Evolutionary conservation across 2,797 vertebrate genomes (phyloP), one percentile per base, ranked within the genome.

Genomic region (Eulemur rubriventer): DNA sequence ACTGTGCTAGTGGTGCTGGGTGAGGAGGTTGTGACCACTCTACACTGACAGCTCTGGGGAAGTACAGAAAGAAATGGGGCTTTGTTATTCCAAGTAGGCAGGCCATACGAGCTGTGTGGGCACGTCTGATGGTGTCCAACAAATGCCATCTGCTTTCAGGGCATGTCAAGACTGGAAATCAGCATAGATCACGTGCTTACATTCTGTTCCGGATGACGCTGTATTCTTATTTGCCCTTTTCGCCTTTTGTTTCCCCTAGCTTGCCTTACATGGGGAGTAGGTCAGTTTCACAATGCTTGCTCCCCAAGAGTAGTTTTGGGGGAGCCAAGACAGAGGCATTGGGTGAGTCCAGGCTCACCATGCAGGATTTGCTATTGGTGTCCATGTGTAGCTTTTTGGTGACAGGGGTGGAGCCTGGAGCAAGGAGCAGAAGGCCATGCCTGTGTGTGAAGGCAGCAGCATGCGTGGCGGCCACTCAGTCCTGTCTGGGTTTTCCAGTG

Each of bases 81-180:
- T 87, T 93, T 26, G 33, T 57, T 86, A 89, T 92, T 97, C 96
- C 82, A 93, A 93, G 89, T 46, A 59, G 38, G 86, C 61, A 67
- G 50, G 46, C 61, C 85, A 0, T 89, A 48, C 0, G 22, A 85
- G 78, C 84, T 0, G 0, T 95, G 93, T 89, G 93, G 73, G 87
- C 61, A 63, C 81, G 86, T 70, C 80, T 95, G 35, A 97, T 76
- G 86, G 35, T 91, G 80, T 94, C 96, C 96, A 96, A 85, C 80
- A 95, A 96, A 91, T 55, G 89, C 96, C 97, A 95, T 97, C 96
- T 97, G 98, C 82, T 97, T 93, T 84, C 24, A 72, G 82, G 88
- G 35, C 91, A n/a, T 63, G 30, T 92, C 30, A 14, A 85, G 80
- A 57, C 83, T 24, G 16, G 89, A 96, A 88, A 89, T 94, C 55